phyloP scores from a whole-genome alignment of 1,140 invertebrate genomes.

The Drosophila obscura region DNA sequence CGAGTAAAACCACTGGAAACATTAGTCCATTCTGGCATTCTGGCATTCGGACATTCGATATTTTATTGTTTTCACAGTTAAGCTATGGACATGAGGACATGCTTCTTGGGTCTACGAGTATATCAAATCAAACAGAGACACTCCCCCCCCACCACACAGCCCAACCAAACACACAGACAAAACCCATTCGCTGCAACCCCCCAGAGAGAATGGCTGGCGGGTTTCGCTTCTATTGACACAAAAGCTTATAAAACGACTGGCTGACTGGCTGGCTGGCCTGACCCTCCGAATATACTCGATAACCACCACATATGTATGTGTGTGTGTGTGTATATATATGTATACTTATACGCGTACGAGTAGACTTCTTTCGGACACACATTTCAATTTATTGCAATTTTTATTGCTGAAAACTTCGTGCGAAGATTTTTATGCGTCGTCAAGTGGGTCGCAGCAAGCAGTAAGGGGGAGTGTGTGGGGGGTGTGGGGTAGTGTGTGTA shows the following conservation, averaged over 20 bases:
- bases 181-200: constrained; percentile 41
- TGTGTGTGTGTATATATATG: constrained; percentile 42
- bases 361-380: constrained; percentile 52
- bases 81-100: constrained; percentile 54
- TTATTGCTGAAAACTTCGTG: constrained; percentile 66
- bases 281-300: constrained; percentile 44
- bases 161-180: constrained; percentile 22
- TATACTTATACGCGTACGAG: constrained; percentile 40
- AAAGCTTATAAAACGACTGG: constrained; percentile 60
- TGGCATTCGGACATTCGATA: constrained; percentile 46
- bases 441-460: constrained; percentile 41
- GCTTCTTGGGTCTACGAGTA: constrained; percentile 36
- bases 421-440: constrained; percentile 71
- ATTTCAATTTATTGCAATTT: constrained; percentile 78
- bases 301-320: constrained; percentile 45
- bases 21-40: constrained; percentile 35
- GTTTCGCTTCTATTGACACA: constrained; percentile 32
- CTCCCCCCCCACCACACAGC: constrained; percentile 7
- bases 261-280: constrained; percentile 32
- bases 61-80: constrained; percentile 59
- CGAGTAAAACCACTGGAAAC: constrained; percentile 35
- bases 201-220: constrained; percentile 4
- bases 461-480: constrained; percentile 1
- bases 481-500: background rate
- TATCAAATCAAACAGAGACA: constrained; percentile 61